phyloP scores from a whole-genome alignment of 2,797 vertebrate genomes.

The Scolopax bukidnonensis region DNA sequence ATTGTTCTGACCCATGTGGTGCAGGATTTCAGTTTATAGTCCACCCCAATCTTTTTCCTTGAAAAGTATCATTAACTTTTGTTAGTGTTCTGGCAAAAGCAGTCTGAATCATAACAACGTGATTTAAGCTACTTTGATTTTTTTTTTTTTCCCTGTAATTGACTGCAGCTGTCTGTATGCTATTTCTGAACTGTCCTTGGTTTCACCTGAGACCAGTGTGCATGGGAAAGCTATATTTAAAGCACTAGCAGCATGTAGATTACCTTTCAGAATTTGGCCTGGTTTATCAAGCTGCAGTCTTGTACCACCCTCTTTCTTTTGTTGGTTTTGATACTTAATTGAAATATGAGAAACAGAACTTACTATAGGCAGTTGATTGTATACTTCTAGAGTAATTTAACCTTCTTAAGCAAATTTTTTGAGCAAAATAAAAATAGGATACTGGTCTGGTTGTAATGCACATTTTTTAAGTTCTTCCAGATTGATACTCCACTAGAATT shows the following conservation, averaged over 20 bases:
- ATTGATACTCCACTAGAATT: not conserved
- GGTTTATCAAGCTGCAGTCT: not conserved
- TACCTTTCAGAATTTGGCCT: conserved; percentile 24
- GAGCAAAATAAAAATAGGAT: not conserved
- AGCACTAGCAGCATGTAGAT: conserved; percentile 28
- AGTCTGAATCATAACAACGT: conserved; percentile 34
- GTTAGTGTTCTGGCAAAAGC: not conserved
- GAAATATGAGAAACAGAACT: not conserved
- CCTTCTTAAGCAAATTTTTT: not conserved
- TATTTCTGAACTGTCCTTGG: conserved; percentile 70
- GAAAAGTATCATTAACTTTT: not conserved
- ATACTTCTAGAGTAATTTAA: not conserved
- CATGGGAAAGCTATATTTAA: conserved; percentile 63
- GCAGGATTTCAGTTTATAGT: not conserved
- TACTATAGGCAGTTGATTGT: not conserved
- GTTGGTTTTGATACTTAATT: not conserved
- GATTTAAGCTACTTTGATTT: conserved; percentile 48
- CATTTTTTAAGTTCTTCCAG: not conserved
- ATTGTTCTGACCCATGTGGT: not conserved
- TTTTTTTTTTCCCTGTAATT: conserved; percentile 31
- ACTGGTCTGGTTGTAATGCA: not conserved
- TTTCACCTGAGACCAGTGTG: conserved; percentile 56
- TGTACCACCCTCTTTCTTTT: not conserved
- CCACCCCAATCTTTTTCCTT: not conserved
- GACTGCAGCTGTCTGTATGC: conserved; percentile 53